Base-by-base conservation (phyloP, 2,888 invertebrate genomes). In the Macrophya alboannulata region DNA sequence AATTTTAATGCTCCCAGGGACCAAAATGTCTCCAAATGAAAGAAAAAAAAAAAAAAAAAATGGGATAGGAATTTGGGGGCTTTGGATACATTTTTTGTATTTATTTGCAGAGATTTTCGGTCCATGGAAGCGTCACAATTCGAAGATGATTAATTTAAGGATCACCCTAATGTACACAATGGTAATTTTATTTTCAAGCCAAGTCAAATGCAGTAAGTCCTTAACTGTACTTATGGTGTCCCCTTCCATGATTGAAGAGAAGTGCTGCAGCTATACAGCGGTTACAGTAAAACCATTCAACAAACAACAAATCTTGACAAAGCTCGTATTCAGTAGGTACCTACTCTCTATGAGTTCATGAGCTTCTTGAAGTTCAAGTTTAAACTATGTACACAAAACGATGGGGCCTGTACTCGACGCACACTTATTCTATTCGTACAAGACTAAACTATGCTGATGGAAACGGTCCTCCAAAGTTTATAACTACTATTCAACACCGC, bases 311-410 rank as follows among this genome's bases (percentile, higher is more conserved):
- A 59, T 59, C 59, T 79, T 40, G 43, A 81, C 81, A 81, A 43
- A 4, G 81, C 77, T 81, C n/a, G 77, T 55, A 77, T 77, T 51
- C 17, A 31, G 55, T 77, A n/a, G n/a, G n/a, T n/a, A n/a, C n/a
- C n/a, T n/a, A 15, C 45, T 45, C n/a, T 59, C 15, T 62, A 40
- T 2, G 25, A 81, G 81, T 62, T 40, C 12, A 62, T 6, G 37
- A 81, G 43, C 62, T 62, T 31, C 40, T 62, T 21, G 8, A 43
- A 62, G 31, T 37, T 55, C 55, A 77, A 77, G 77, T 77, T 51
- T 25, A 37, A 55, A 77, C 62, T 62, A 62, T 10, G 55, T 21
- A 77, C 77, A 77, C 77, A 17, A 55, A 77, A 31, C 37, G 6
- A n/a, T 51, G 1, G 25, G 1, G 15, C 77, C 31, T 77, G 55